Evolutionary conservation across 2,888 invertebrate genomes (phyloP), one percentile per base, ranked within the genome.

Genomic region (Scaptomyza cyrtandrae): DNA sequence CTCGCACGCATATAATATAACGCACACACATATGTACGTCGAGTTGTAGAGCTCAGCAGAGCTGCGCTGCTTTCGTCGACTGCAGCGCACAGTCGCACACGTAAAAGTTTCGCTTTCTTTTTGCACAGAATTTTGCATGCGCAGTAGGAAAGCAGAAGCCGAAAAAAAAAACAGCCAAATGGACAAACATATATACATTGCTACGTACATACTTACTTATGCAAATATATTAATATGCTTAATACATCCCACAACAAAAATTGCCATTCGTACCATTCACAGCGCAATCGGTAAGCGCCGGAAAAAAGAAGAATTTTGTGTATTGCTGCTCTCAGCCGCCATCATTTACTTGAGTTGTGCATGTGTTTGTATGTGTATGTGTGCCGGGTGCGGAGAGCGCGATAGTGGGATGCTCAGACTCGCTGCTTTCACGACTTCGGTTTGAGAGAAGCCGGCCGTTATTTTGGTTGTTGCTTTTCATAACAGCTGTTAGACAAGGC

Each of bases 81-180:
- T 61, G 67, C 67, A 77, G 54, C 63, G 54, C 16, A 54, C 50
- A 71, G n/a, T 2, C 7, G 44, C 33, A 11, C 14, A 52, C 76
- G 75, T 76, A 74, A 80, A 83, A 81, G 65, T 89, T 87, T 87
- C 86, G 86, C 86, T 87, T 87, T 87, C 89, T 86, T 89, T 87
- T 89, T 89, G 81, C 86, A 76, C 79, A 87, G 54, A 33, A 86
- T 88, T 89, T 89, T 87, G 80, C 81, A 81, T 89, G 89, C 86
- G 89, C 86, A 89, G 80, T 80, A 84, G 86, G 61, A 70, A 77
- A 73, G 53, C 84, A 63, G 67, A 64, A 60, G 49, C 46, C 55
- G 53, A 56, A 53, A 52, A 63, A 58, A 33, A 62, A 41, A 14
- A 50, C 44, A 19, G 52, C 53, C 70, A 52, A 57, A 69, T 58